Percentiles rank a stretch among this genome's conserved stretches.
phyloP scores from a whole-genome alignment of 1,140 invertebrate species.

The Ips typographus region DNA sequence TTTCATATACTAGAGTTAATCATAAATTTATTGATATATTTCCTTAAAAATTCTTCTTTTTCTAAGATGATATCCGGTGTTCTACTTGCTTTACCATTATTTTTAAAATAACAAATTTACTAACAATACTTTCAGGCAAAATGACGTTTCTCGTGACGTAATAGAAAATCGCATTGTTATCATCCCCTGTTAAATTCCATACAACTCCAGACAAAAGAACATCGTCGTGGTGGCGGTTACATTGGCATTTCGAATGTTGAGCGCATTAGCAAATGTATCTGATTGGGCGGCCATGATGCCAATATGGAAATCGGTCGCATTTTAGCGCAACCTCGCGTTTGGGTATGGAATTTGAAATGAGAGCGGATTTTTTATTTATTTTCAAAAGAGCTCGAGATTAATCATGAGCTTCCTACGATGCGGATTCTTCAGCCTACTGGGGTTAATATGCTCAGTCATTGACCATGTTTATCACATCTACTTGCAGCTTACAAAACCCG shows the following conservation, averaged over 20 bases:
- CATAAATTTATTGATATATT: too few species aligned
- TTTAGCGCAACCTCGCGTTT: slow-evolving; percentile 18
- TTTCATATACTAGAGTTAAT: too few species aligned
- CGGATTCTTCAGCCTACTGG: slow-evolving; percentile 30
- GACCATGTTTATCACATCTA: slow-evolving; percentile 4
- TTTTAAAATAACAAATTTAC: too few species aligned
- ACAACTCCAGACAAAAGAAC: slow-evolving; percentile 15
- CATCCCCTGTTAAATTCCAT: slow-evolving; percentile 19
- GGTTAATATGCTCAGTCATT: slow-evolving; percentile 27
- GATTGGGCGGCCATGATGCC: slow-evolving; percentile 25
- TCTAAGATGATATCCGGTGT: too few species aligned
- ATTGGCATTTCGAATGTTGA: slow-evolving; percentile 7
- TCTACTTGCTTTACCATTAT: too few species aligned
- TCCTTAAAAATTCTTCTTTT: too few species aligned
- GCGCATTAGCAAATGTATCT: slow-evolving; percentile 29
- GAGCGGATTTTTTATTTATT: slow-evolving; percentile 24
- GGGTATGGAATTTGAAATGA: slow-evolving; percentile 32
- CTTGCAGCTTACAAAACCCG: too few species aligned
- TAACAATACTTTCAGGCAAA: too few species aligned
- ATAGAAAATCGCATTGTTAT: too few species aligned
- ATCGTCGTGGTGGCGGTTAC: neutral
- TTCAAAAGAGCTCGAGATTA: slow-evolving; percentile 20
- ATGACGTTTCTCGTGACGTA: too few species aligned
- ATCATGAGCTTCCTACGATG: slow-evolving; percentile 33
- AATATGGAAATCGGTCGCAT: slow-evolving; percentile 32